Evolutionary conservation across 2,113 vertebrate genomes (phyloP).

Genomic region (Murina feae): DNA sequence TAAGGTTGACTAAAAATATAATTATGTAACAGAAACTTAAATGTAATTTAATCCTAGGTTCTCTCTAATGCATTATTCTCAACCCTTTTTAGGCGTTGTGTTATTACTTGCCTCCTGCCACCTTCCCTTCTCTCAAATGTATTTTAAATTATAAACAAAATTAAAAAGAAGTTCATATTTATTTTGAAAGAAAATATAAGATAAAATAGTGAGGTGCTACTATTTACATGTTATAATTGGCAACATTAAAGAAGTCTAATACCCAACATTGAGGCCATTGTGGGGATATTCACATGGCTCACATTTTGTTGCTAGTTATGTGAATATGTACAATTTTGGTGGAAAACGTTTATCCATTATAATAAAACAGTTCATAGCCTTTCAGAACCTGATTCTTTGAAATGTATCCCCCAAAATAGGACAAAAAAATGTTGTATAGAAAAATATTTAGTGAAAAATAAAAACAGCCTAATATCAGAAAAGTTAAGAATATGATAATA

Average conservation of each 20-base stretch:
- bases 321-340: neutral
- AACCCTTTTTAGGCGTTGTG: neutral
- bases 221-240: neutral
- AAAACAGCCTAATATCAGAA: neutral
- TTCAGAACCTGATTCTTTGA: neutral
- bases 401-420: neutral
- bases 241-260: neutral
- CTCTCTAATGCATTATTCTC: neutral
- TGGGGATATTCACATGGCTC: neutral
- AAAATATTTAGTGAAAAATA: slow-evolving; percentile 38
- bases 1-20: slow-evolving; percentile 21
- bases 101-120: neutral
- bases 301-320: neutral
- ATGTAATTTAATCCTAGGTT: neutral
- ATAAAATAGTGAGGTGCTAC: neutral
- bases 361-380: neutral
- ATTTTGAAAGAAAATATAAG: neutral
- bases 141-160: neutral
- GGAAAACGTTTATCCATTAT: neutral
- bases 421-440: neutral
- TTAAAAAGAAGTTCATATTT: neutral
- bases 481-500: neutral
- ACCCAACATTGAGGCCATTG: neutral
- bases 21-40: neutral
- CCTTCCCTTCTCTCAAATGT: neutral